phyloP scores from a whole-genome alignment of 2,113 vertebrate species.

The Phoenicopterus ruber region DNA sequence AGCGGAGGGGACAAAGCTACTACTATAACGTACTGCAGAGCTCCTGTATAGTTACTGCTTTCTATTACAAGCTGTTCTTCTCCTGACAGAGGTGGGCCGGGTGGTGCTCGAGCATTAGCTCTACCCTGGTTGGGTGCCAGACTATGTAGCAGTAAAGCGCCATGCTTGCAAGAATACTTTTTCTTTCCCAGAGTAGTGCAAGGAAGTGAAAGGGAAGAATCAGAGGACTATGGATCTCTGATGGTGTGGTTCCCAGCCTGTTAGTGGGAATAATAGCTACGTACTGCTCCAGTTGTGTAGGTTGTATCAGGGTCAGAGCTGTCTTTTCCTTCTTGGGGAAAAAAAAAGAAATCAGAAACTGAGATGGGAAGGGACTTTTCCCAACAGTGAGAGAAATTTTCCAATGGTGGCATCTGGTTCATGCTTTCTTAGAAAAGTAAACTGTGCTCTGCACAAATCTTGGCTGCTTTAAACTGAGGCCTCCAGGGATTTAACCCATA shows the following conservation, averaged over 20 bases:
- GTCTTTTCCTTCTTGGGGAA: background rate
- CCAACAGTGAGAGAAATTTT: background rate
- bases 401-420: background rate
- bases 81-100: background rate
- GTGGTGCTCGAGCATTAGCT: background rate
- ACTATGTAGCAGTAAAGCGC: background rate
- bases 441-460: background rate
- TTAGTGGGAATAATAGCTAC: background rate
- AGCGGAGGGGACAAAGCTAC: background rate
- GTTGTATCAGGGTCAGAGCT: background rate
- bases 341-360: background rate
- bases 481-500: background rate
- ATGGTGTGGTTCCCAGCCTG: background rate
- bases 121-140: background rate
- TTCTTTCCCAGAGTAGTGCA: background rate
- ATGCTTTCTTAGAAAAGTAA: background rate
- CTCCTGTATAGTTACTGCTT: background rate
- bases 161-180: background rate
- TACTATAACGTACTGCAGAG: background rate
- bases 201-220: background rate
- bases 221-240: background rate
- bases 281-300: background rate
- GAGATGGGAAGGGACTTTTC: background rate
- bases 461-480: background rate
- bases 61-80: background rate